Percentiles rank a stretch among this genome's conserved stretches.
Evolutionary conservation across 2,797 vertebrate genomes (phyloP).

Genomic region (Anas bernieri): DNA sequence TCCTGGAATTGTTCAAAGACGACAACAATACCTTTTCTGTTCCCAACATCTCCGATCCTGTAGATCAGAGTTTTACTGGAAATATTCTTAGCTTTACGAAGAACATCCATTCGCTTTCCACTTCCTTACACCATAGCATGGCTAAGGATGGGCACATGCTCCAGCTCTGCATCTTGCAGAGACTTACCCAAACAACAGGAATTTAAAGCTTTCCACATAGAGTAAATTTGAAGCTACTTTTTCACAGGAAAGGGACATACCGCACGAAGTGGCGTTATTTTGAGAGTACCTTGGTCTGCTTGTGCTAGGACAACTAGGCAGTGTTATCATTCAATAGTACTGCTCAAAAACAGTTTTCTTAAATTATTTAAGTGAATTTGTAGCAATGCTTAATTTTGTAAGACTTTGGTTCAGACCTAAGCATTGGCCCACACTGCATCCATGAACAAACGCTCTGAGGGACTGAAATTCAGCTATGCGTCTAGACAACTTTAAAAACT

Average conservation of each 20-base stretch:
- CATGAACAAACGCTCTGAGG: neutral
- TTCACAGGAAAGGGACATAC: neutral
- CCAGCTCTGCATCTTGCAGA: neutral
- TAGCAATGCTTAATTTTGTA: neutral
- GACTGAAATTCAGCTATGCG: neutral
- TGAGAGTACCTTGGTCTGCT: neutral
- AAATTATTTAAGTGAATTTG: neutral
- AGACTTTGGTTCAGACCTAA: neutral
- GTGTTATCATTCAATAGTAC: neutral
- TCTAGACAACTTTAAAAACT: neutral
- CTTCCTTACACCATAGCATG: accelerated
- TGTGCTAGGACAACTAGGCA: neutral
- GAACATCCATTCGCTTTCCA: neutral
- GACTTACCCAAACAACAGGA: neutral
- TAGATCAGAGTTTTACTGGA: neutral
- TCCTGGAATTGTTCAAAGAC: neutral
- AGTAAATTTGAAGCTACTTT: neutral
- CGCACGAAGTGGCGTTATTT: neutral
- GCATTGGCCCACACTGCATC: neutral
- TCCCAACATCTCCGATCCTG: neutral
- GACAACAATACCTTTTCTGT: neutral
- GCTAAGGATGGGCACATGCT: neutral
- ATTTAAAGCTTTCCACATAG: neutral
- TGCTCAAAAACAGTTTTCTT: neutral
- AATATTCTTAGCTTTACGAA: neutral